Evolutionary conservation across 2,888 invertebrate species (phyloP), one percentile per base, ranked within the genome.

Genomic region (Petrolisthes cinctipes): DNA sequence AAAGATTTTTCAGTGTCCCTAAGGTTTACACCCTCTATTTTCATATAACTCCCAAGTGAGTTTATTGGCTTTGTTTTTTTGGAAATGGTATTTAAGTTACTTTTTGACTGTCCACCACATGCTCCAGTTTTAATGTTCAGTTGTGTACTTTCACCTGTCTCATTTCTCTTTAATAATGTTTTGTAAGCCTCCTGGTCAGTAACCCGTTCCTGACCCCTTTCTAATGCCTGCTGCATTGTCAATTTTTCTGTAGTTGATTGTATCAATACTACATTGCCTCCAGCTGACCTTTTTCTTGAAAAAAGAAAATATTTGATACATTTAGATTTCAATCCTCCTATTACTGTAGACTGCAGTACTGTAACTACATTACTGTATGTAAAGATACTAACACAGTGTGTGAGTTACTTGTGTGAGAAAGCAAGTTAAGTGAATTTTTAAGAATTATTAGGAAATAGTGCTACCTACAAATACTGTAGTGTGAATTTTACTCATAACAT

Each of bases 271-370:
- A 82, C 61, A 51, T 82, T 81, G 51, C 82, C 78, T 53, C 82
- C 82, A 20, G 73, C 57, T 76, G 86, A n/a, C 75, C 76, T 86
- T 82, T 86, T 82, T 75, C 86, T 86, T 75, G 53, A 76, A 23
- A 82, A 53, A 71, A 82, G 61, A 82, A 73, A 79, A 83, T 56
- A 61, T 37, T 83, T 23, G 54, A 54, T 20, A 23, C 17, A 71
- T 20, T 73, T n/a, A 56, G 53, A 17, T 14, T 51, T 37, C 9
- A 37, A 37, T 20, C 78, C 78, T 78, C 51, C 66, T 66, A 61
- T 23, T 37, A 14, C 23, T 81, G 80, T 57, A 66, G 11, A 20
- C 56, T 20, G n/a, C 51, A 17, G 53, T 17, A 76, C 51, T 66
- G 17, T 20, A 80, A 80, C 7, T 56, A 56, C 5, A 4, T 56